phyloP scores from a whole-genome alignment of 2,797 vertebrate genomes.

The Trachurus trachurus region DNA sequence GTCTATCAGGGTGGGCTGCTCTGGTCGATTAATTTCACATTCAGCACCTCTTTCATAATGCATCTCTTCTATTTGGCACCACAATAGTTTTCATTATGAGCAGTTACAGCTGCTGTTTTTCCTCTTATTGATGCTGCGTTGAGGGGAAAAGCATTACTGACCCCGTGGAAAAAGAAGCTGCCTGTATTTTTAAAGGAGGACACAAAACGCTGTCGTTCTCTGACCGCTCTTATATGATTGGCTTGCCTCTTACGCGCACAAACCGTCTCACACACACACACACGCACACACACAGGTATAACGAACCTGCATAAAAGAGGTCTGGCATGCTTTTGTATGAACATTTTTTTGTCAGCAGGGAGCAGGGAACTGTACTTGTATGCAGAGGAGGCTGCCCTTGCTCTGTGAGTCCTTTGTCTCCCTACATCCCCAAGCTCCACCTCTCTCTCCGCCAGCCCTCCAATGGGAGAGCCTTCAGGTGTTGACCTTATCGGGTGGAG shows the following conservation, averaged over 20 bases:
- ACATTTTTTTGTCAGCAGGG: constrained; percentile 73
- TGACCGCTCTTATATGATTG: constrained; percentile 30
- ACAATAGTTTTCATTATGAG: constrained; percentile 71
- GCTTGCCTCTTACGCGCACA: constrained; percentile 34
- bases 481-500: constrained; percentile 91
- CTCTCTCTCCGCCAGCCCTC: constrained; percentile 79
- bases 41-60: constrained; percentile 66
- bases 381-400: constrained; percentile 80
- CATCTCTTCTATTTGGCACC: constrained; percentile 69
- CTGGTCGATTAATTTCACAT: constrained; percentile 77
- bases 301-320: constrained; percentile 51
- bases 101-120: constrained; percentile 60
- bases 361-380: constrained; percentile 69
- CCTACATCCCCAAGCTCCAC: constrained; percentile 81
- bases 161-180: constrained; percentile 59
- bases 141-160: constrained; percentile 51
- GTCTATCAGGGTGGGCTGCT: constrained; percentile 67
- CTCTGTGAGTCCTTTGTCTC: constrained; percentile 84
- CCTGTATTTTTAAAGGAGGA: constrained; percentile 49
- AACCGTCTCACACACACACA: background rate
- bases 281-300: constrained; percentile 49
- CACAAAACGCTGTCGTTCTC: constrained; percentile 41
- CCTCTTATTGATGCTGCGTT: constrained; percentile 57
- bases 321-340: constrained; percentile 67
- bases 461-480: constrained; percentile 90